These are phyloP conservation scores for Nipponacmea schrenckii DNA, from an alignment of 2,888 invertebrate species.

Conservation along the genomic window DNA sequence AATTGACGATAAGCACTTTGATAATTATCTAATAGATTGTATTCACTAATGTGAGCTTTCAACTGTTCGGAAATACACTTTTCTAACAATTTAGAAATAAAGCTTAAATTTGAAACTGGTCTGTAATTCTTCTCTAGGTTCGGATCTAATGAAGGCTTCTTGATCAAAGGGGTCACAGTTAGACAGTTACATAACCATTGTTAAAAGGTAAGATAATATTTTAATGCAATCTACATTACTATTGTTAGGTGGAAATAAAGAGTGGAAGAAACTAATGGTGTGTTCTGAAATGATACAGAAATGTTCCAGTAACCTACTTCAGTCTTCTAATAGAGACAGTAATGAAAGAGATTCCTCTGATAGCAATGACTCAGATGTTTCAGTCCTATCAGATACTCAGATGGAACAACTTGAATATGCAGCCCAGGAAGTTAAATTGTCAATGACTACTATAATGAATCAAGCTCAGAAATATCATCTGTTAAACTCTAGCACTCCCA, in stretches of 20 bases:
- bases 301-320: constrained; percentile 37
- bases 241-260: background rate
- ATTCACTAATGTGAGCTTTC: too few relatives aligned
- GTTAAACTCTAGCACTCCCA: constrained; percentile 27
- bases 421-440: constrained; percentile 38
- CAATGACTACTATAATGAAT: constrained; percentile 36
- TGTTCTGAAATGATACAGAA: constrained; percentile 53
- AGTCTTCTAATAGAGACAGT: constrained; percentile 19
- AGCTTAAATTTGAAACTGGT: too few relatives aligned
- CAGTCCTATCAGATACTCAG: constrained; percentile 48
- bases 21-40: too few relatives aligned
- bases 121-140: too few relatives aligned
- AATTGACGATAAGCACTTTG: too few relatives aligned
- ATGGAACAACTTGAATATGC: constrained; percentile 45
- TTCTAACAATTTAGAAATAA: too few relatives aligned
- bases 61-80: too few relatives aligned
- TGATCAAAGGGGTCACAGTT: too few relatives aligned
- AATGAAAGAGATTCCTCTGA: constrained; percentile 10
- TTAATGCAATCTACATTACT: too few relatives aligned
- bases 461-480: constrained; percentile 33
- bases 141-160: too few relatives aligned
- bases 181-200: too few relatives aligned
- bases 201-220: too few relatives aligned
- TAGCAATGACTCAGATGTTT: constrained; percentile 30
- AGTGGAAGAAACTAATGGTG: background rate